phyloP scores from a whole-genome alignment of 2,113 vertebrate species.

The Cyprinodon brontotheroides region DNA sequence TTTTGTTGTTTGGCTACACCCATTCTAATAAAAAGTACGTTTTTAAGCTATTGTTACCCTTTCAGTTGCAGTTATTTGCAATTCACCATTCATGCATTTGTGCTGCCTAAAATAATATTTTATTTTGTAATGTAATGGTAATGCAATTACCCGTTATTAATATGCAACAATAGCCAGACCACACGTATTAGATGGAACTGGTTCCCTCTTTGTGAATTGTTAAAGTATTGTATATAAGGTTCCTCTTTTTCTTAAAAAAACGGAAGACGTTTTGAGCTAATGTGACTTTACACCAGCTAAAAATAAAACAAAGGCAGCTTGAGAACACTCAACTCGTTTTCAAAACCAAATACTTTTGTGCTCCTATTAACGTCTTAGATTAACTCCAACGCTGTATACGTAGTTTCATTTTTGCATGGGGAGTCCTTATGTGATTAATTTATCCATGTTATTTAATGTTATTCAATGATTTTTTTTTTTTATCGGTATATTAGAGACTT shows the following conservation, averaged over 20 bases:
- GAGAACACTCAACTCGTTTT: neutral
- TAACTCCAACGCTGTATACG: too few species aligned
- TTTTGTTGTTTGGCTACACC: neutral
- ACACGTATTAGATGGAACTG: neutral
- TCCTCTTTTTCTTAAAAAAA: constrained; percentile 13
- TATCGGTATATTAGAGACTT: too few species aligned
- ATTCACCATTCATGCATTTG: too few species aligned
- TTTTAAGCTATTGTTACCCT: neutral
- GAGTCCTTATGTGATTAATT: neutral
- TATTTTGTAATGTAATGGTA: neutral
- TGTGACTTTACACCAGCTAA: neutral
- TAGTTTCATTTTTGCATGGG: neutral
- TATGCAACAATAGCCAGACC: neutral
- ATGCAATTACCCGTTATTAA: neutral
- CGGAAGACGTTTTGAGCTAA: neutral
- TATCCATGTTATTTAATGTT: neutral
- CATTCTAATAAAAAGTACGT: neutral
- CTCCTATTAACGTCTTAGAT: neutral
- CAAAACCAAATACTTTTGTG: neutral
- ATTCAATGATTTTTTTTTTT: neutral
- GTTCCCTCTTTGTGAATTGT: constrained; percentile 20
- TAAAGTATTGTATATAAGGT: neutral
- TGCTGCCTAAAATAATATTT: neutral
- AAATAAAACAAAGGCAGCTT: neutral
- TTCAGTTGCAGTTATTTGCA: too few species aligned